These are phyloP conservation scores for Cheiracanthium punctorium DNA, from an alignment of 2,888 invertebrate species.

Conservation along the genomic window DNA sequence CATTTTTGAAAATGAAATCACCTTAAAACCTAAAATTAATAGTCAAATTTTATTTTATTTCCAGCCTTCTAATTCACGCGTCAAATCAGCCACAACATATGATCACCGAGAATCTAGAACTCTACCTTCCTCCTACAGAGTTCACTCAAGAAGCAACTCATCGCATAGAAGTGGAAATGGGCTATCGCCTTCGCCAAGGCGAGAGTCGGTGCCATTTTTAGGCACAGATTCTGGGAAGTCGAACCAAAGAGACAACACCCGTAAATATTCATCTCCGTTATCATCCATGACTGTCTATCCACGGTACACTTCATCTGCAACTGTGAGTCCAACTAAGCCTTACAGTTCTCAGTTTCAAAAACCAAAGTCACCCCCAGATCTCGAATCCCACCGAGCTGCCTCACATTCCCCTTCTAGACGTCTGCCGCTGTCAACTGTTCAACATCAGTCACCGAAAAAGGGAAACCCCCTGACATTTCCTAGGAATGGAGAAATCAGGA, in stretches of 20 bases:
- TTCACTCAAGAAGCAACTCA: conserved; percentile 39
- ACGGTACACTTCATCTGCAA: conserved; percentile 25
- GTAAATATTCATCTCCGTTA: conserved; percentile 24
- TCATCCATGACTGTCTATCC: conserved; percentile 36
- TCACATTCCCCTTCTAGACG: conserved; percentile 50
- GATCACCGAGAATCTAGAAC: conserved; percentile 39
- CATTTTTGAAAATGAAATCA: too few relatives aligned
- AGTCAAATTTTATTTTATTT: too few relatives aligned
- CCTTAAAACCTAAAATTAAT: too few relatives aligned
- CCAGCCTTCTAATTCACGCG: background rate
- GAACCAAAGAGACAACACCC: background rate
- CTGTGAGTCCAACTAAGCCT: conserved; percentile 33
- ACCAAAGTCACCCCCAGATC: conserved; percentile 12
- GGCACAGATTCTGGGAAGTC: background rate
- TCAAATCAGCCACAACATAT: background rate
- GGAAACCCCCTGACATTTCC: conserved; percentile 35
- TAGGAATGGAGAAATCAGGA: conserved; percentile 24
- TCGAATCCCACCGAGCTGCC: conserved; percentile 25
- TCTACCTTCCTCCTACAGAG: conserved; percentile 52
- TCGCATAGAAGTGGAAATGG: conserved; percentile 6
- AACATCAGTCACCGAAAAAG: conserved; percentile 38
- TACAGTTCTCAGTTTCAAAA: background rate
- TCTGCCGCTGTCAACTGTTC: conserved; percentile 37
- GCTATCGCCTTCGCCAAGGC: conserved; percentile 29
- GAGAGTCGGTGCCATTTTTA: conserved; percentile 39